phyloP scores from a whole-genome alignment of 2,888 invertebrate species.

The Eristalis pertinax region DNA sequence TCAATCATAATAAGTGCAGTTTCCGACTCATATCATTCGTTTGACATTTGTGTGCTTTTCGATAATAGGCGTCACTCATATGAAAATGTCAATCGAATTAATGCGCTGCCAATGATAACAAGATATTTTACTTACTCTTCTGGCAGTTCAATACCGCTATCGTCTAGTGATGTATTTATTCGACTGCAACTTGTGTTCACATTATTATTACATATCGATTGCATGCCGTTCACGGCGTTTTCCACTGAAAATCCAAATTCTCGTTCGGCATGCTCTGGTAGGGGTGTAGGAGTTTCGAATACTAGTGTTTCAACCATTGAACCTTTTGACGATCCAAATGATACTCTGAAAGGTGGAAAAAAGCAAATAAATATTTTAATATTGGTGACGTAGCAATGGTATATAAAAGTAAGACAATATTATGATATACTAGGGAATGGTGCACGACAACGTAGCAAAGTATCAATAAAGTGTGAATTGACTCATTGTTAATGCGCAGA shows the following conservation, averaged over 20 bases:
- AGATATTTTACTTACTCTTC: constrained; percentile 79
- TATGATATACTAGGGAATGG: too few species aligned
- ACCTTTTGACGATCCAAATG: constrained; percentile 96
- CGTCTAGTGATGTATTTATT: constrained; percentile 81
- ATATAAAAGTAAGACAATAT: too few species aligned
- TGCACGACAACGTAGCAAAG: too few species aligned
- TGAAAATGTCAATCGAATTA: background rate
- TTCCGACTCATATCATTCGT: too few species aligned
- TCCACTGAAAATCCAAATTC: constrained; percentile 78
- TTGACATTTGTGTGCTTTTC: too few species aligned
- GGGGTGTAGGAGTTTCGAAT: constrained; percentile 89
- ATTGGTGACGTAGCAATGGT: background rate
- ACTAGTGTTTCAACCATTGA: constrained; percentile 97
- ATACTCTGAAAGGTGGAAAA: constrained; percentile 86
- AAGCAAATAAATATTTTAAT: background rate
- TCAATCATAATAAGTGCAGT: too few species aligned
- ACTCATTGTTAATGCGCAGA: too few species aligned
- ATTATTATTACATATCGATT: constrained; percentile 62
- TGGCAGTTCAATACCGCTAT: constrained; percentile 81
- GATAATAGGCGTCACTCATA: background rate
- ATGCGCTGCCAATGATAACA: background rate
- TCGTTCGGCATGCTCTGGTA: constrained; percentile 83
- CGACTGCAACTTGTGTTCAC: constrained; percentile 74
- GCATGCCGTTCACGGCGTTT: constrained; percentile 73
- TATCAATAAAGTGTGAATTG: too few species aligned